A percentile compares a stretch with the other conserved stretches of the same genome.
Evolutionary conservation across 2,797 vertebrate species (phyloP).

Genomic region (Syndactyla subalaris): DNA sequence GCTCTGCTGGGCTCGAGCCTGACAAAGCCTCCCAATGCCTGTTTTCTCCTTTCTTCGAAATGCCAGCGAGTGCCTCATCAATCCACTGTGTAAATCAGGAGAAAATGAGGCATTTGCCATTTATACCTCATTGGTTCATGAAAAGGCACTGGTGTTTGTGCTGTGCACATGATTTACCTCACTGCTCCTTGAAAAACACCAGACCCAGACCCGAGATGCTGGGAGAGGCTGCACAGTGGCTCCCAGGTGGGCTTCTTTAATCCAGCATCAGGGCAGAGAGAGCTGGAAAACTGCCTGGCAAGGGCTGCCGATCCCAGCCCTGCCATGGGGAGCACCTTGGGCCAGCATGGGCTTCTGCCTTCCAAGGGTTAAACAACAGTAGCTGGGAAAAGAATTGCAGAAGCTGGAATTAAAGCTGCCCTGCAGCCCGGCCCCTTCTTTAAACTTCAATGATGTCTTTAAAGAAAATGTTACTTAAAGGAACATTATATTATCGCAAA

Average conservation of each 20-base stretch:
- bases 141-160: background rate
- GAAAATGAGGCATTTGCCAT: conserved; percentile 26
- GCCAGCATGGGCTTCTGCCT: conserved; percentile 25
- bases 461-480: conserved; percentile 70
- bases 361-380: conserved; percentile 73
- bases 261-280: background rate
- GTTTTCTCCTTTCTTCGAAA: background rate
- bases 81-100: background rate
- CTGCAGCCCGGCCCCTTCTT: conserved; percentile 55
- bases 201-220: background rate
- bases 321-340: accelerated
- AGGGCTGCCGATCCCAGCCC: background rate
- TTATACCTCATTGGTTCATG: background rate
- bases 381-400: conserved; percentile 68
- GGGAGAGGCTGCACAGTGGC: background rate
- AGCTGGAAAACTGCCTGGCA: accelerated
- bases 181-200: background rate
- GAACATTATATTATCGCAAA: conserved; percentile 73
- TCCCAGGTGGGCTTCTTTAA: background rate
- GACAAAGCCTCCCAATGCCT: background rate
- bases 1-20: background rate
- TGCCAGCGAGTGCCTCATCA: background rate
- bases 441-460: conserved; percentile 69
- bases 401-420: conserved; percentile 67
- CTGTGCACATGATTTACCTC: background rate